Evolutionary conservation across 2,113 vertebrate species (phyloP).

Genomic region (Corapipo altera): DNA sequence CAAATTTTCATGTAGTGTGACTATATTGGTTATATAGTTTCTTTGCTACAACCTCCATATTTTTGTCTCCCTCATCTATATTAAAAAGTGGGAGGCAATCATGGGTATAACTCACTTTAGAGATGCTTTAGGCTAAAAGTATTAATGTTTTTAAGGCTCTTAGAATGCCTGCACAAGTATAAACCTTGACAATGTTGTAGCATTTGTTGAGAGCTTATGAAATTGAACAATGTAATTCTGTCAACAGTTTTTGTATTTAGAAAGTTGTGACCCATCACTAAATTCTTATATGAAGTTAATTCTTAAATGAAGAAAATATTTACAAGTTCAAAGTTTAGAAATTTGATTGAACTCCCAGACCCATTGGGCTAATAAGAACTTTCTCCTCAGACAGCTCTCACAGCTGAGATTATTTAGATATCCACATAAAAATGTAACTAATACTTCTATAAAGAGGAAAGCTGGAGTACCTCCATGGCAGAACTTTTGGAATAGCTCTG

Average conservation of each 20-base stretch:
- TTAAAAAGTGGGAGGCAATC: neutral
- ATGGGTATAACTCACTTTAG: neutral
- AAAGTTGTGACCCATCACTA: neutral
- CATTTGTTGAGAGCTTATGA: neutral
- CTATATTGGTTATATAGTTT: neutral
- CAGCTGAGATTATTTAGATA: neutral
- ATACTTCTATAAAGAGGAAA: neutral
- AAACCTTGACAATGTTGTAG: neutral
- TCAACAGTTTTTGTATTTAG: neutral
- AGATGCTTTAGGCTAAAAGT: neutral
- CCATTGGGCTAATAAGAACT: neutral
- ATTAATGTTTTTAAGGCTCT: neutral
- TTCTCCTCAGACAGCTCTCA: neutral
- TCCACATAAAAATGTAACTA: neutral
- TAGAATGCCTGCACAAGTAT: neutral
- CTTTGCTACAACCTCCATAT: neutral
- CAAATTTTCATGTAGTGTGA: neutral
- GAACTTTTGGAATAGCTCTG: neutral
- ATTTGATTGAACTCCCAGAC: neutral
- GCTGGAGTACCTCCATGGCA: neutral
- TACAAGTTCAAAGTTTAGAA: neutral
- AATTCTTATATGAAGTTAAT: neutral
- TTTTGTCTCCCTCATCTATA: neutral
- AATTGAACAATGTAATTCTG: neutral
- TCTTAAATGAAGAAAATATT: neutral